Percentiles rank a stretch among this genome's conserved stretches.
phyloP scores from a whole-genome alignment of 2,888 invertebrate genomes.

The Lasius fuliginosus region DNA sequence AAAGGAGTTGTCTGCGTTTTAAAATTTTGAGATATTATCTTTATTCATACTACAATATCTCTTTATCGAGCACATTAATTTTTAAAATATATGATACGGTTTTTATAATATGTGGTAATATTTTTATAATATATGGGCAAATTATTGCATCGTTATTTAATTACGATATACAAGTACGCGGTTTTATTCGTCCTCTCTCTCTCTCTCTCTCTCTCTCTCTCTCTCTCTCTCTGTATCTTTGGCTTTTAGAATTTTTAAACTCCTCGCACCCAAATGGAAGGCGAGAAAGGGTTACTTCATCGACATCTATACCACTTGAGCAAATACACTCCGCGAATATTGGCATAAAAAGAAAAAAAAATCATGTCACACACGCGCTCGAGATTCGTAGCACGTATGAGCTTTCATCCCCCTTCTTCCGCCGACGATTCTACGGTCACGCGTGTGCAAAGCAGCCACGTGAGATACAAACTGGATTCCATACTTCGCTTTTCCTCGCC shows the following conservation, averaged over 20 bases:
- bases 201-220: too few species aligned
- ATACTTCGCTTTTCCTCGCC: not conserved
- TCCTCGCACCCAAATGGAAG: not conserved
- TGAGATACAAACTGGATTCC: conserved; percentile 44
- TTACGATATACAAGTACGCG: not conserved
- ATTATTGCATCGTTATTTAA: too few species aligned
- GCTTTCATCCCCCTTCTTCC: not conserved
- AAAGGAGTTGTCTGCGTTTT: not conserved
- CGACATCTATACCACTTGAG: conserved; percentile 68
- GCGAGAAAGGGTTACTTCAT: conserved; percentile 48
- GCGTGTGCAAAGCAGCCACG: conserved; percentile 34
- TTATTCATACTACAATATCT: not conserved
- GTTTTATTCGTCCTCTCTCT: not conserved
- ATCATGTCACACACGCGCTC: conserved; percentile 43
- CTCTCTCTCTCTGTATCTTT: not conserved
- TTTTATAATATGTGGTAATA: too few species aligned
- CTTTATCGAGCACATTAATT: too few species aligned
- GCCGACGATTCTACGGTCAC: conserved; percentile 39
- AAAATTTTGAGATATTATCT: not conserved
- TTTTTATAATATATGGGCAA: too few species aligned
- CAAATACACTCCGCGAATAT: conserved; percentile 59
- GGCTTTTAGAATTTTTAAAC: conserved; percentile 59
- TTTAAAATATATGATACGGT: too few species aligned
- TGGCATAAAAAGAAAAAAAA: conserved; percentile 56
- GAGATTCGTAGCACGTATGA: conserved; percentile 63